Evolutionary conservation across 2,113 vertebrate species (phyloP), one percentile per base, ranked within the genome.

Genomic region (Alces alces): DNA sequence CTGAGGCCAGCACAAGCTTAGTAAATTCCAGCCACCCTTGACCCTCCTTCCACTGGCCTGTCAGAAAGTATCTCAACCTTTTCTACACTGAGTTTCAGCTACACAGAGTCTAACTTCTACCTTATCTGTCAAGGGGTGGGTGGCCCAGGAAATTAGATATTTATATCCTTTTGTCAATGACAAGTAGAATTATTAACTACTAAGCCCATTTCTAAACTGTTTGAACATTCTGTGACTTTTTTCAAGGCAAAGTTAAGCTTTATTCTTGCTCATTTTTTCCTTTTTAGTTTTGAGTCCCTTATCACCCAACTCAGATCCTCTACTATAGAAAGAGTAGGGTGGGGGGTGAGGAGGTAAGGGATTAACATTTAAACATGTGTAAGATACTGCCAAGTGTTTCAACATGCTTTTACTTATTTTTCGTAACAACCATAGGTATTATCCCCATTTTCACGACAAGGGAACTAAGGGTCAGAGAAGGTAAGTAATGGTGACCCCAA

Each of bases 141-240:
- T 54, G 39, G 70, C 61, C 43, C 87, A 83, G 83, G 80, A 93
- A 93, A 86, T 14, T 60, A 30, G 76, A 52, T 50, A 78, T 60
- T 93, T 86, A 61, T 66, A 83, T 93, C 16, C 50, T 70, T 86
- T 78, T 52, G 45, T 91, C 58, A 96, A 47, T 54, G 45, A 57
- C 50, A 76, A 57, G 88, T 23, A 93, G 79, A 96, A 97, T 95
- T 90, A 90, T 94, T 92, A 96, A 94, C 86, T 82, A 60, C 50
- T 70, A 97, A 91, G 17, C 12, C 43, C 39, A 57, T 83, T 92
- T 96, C 91, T 95, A 90, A 95, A 85, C 28, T 57, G 27, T 85
- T 5, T 66, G 54, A 94, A 95, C 30, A 30, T n/a, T 84, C 55
- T 76, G 16, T 92, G 86, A 80, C 47, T 86, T 95, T 55, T 82